Percentiles rank a stretch among this genome's conserved stretches.
phyloP scores from a whole-genome alignment of 2,113 vertebrate species.

The Centropristis striata region DNA sequence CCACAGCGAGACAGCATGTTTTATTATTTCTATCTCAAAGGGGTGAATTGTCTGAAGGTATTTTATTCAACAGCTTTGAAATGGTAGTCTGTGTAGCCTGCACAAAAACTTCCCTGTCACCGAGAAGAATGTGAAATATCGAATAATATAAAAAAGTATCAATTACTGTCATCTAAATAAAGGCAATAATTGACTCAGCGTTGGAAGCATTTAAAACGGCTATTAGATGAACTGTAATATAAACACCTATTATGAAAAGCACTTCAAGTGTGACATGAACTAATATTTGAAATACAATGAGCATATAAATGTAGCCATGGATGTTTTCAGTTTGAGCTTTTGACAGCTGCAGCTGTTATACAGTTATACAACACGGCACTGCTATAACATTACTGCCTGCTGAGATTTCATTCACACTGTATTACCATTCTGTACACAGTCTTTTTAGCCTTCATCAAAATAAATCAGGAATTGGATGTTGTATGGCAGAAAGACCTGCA shows the following conservation, averaged over 20 bases:
- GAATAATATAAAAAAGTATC: not conserved
- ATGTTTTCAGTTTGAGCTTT: slow-evolving; percentile 12
- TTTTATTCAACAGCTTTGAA: slow-evolving; percentile 46
- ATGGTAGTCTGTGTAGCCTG: not conserved
- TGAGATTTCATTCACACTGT: slow-evolving; percentile 12
- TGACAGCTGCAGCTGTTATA: slow-evolving; percentile 28
- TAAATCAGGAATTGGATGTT: slow-evolving; percentile 26
- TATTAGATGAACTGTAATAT: not conserved
- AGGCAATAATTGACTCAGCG: not conserved
- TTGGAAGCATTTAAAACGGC: slow-evolving; percentile 8
- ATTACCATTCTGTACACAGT: slow-evolving; percentile 24
- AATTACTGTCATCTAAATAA: slow-evolving; percentile 30
- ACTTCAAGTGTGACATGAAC: slow-evolving; percentile 3
- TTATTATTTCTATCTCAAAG: slow-evolving; percentile 54
- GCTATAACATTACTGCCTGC: slow-evolving; percentile 16
- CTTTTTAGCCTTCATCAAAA: slow-evolving; percentile 21
- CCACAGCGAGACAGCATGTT: slow-evolving; percentile 56
- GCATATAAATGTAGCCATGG: slow-evolving; percentile 16
- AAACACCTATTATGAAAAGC: slow-evolving; percentile 22
- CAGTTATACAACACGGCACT: slow-evolving; percentile 8
- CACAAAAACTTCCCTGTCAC: slow-evolving; percentile 11
- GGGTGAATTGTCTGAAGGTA: slow-evolving; percentile 33
- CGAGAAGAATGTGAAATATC: not conserved
- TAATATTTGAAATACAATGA: slow-evolving; percentile 35
- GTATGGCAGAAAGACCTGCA: slow-evolving; percentile 9